Base-by-base conservation (phyloP, 2,888 invertebrate genomes). In the Oscheius myriophilus region DNA sequence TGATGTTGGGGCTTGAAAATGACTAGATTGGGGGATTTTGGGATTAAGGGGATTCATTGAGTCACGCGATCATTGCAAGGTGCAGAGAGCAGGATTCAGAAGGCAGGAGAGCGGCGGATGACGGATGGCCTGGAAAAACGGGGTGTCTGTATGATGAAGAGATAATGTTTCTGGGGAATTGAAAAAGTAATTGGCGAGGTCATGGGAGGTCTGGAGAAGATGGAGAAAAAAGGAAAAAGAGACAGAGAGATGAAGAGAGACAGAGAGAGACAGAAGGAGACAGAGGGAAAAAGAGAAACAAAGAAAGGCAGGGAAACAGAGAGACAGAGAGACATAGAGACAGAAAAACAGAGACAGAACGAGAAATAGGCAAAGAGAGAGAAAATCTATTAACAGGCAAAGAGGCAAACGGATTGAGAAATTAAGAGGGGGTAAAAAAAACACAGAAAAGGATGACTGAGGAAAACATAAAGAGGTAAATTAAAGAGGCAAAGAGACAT, bases 221-320 rank as follows among this genome's bases (percentile, higher is more conserved):
- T 33, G 53, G 51, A 63, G 42, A 64, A 33, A 21, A 25, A n/a
- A 23, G 42, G 64, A 18, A 14, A 52, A 6, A 52, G 52, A 52
- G 23, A 52, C 3, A 46, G 64, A 39, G 42, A 6, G 45, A 14
- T 6, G 16, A 53, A 59, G 55, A 46, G 18, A 62, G 46, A 41
- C 42, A 33, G 33, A 33, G 33, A 33, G 9, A 33, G 33, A 33
- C 3, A 33, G 33, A 33, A 9, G 9, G 33, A 33, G 33, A 33
- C 4, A 33, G 33, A 33, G 33, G 9, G 33, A 33, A 9, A 33
- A 9, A 33, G 33, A 33, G 33, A 33, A 9, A 33, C 4, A 33
- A 9, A 33, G 33, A 33, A 33, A 33, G 33, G 9, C 4, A 53
- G 52, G 46, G 45, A 59, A 52, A 52, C 26, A 41, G 54, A 51